phyloP scores from a whole-genome alignment of 2,797 vertebrate genomes.

The Prunella strophiata region DNA sequence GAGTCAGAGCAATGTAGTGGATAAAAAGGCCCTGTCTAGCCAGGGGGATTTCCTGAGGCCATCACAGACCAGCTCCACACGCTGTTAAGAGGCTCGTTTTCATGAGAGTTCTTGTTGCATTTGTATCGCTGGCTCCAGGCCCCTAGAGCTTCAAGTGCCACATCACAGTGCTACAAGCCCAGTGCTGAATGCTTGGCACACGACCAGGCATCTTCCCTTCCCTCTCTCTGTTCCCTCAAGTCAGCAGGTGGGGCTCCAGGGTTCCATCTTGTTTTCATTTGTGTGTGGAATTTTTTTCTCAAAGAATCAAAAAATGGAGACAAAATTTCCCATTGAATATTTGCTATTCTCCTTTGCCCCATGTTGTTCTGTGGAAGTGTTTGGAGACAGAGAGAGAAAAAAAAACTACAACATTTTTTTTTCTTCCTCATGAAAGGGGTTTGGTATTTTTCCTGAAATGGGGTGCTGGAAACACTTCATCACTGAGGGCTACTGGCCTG shows the following conservation, averaged over 20 bases:
- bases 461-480: background rate
- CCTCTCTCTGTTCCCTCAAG: slow-evolving; percentile 45
- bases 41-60: slow-evolving; percentile 81
- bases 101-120: slow-evolving; percentile 73
- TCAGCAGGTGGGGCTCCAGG: slow-evolving; percentile 53
- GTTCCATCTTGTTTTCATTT: slow-evolving; percentile 31
- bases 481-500: background rate
- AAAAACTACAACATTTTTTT: rapidly evolving
- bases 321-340: background rate
- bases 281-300: background rate
- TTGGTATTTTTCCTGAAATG: background rate
- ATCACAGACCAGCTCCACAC: slow-evolving; percentile 72
- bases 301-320: background rate
- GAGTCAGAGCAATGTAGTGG: slow-evolving; percentile 72
- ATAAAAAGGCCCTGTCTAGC: slow-evolving; percentile 79
- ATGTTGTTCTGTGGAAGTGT: background rate
- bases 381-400: background rate
- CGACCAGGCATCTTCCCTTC: slow-evolving; percentile 57
- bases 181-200: slow-evolving; percentile 50
- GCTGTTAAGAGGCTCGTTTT: slow-evolving; percentile 74
- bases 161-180: slow-evolving; percentile 69
- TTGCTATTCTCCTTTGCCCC: background rate
- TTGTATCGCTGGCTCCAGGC: slow-evolving; percentile 72
- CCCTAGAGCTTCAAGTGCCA: slow-evolving; percentile 75
- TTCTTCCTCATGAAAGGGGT: background rate